Evolutionary conservation across 2,888 invertebrate species (phyloP), one percentile per base, ranked within the genome.

Genomic region (Macaria notata): DNA sequence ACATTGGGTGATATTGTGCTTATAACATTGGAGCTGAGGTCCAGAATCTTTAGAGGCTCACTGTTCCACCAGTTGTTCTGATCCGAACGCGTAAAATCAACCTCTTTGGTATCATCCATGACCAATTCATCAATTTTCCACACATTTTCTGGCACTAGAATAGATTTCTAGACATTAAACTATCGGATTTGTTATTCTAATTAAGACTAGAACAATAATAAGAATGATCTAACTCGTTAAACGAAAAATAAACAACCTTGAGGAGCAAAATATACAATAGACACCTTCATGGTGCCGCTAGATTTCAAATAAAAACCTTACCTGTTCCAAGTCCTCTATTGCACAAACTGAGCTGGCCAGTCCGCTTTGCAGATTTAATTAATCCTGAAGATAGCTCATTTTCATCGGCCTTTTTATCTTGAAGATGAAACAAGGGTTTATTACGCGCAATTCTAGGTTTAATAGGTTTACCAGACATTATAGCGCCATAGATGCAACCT

Each of bases 31-130:
- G 94, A 95, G 76, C 96, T 95, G 54, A 96, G 89, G 83, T 97
- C 96, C 64, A 98, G 92, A 71, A 94, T 94, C 61, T 93, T 95
- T 30, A 98, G 85, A 3, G 96, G 94, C 69, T 95, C 94, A 72
- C 95, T 94, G 78, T 95, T 96, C 97, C 97, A 97, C 98, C 98
- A 98, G 63, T 92, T 93, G 64, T 93, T 93, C 42, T 93, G 92
- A 49, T 93, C 92, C 4, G 85, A 79, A 65, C 86, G 88, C 55
- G 92, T 82, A 69, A 94, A 93, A 76, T 94, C 94, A 47, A 94
- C 83, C 46, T 93, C 93, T 66, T 93, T 92, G 59, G 93, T 93
- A 9, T 94, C 93, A 55, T 93, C 93, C 61, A 92, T 69, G 9
- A 94, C 93, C 59, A 94, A 83, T 65, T 95, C 94, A 75, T 96